phyloP scores from a whole-genome alignment of 2,888 invertebrate species.

The Pteria penguin region DNA sequence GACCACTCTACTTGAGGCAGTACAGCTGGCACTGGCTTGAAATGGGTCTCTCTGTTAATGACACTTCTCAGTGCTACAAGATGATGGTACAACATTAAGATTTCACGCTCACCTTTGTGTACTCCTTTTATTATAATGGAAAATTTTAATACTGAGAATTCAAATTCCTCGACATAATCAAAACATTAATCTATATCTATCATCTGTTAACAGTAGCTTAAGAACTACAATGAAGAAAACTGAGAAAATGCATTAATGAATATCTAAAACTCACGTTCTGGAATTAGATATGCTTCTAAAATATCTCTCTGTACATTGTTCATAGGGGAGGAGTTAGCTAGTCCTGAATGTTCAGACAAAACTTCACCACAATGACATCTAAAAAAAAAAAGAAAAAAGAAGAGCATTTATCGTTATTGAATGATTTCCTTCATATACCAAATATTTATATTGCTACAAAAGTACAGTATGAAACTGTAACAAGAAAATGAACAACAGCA shows the following conservation, averaged over 20 bases:
- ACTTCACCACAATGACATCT: conserved; percentile 60
- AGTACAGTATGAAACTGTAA: no score
- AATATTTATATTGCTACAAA: no score
- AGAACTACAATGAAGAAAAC: background rate
- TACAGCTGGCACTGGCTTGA: conserved; percentile 46
- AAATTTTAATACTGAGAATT: no score
- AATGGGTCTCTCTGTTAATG: conserved; percentile 43
- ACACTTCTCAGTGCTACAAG: conserved; percentile 53
- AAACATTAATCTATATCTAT: background rate
- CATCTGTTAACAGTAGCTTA: background rate
- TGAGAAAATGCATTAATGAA: no score
- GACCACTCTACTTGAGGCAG: conserved; percentile 58
- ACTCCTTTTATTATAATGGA: no score
- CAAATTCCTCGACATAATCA: background rate
- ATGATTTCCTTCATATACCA: no score
- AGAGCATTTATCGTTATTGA: no score
- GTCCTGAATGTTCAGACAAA: conserved; percentile 49
- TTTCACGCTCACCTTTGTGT: no score
- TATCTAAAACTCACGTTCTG: conserved; percentile 41
- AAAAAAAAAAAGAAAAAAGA: conserved; percentile 24
- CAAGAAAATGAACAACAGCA: no score
- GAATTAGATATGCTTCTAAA: conserved; percentile 46
- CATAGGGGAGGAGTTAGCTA: conserved; percentile 11
- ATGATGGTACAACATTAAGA: no score
- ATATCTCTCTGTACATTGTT: conserved; percentile 34